phyloP scores from a whole-genome alignment of 2,113 vertebrate genomes.

The Lota lota region DNA sequence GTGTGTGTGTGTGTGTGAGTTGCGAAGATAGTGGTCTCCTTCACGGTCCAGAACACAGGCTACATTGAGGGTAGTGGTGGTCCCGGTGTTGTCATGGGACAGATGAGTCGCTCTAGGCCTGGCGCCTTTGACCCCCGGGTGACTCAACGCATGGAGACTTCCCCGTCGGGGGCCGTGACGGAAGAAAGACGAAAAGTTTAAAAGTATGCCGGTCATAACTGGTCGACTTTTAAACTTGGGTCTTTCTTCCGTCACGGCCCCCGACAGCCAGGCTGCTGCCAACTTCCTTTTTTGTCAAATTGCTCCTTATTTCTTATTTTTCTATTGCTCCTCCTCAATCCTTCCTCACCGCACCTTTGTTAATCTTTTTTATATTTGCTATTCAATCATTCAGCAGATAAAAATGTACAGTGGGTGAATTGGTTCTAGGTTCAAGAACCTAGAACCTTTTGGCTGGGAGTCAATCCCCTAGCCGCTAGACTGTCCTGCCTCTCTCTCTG shows the following conservation, averaged over 20 bases:
- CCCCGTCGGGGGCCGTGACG: conserved; percentile 4
- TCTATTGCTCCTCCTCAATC: conserved; percentile 6
- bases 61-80: conserved; percentile 23
- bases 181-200: background rate
- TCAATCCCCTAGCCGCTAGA: too few species aligned
- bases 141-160: conserved; percentile 29
- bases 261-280: too few species aligned
- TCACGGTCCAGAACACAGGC: conserved; percentile 33
- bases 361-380: background rate
- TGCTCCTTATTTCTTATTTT: too few species aligned
- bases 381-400: too few species aligned
- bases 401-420: too few species aligned
- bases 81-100: conserved; percentile 30
- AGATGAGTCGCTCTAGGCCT: conserved; percentile 17
- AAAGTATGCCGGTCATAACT: too few species aligned
- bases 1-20: background rate
- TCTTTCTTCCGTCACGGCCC: too few species aligned
- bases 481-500: background rate
- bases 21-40: conserved; percentile 21
- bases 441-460: too few species aligned
- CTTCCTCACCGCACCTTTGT: conserved; percentile 3
- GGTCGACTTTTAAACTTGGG: too few species aligned
- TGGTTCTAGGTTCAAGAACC: too few species aligned
- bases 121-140: conserved; percentile 29
- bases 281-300: too few species aligned